Conservation (phyloP, 1,140 invertebrate species). For the Plutomurus gul region DNA sequence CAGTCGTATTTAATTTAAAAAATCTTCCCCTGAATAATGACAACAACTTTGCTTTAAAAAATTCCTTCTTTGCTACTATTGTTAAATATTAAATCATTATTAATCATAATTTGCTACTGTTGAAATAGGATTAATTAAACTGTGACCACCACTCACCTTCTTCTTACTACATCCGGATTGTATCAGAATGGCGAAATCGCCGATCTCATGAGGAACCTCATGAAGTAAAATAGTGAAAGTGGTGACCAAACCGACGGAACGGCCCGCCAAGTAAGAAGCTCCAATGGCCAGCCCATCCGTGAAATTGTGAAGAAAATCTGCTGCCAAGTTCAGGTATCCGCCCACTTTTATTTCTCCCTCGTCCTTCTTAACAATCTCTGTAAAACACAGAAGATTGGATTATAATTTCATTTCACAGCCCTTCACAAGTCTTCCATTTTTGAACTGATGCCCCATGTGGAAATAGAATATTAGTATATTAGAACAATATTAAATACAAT, state of each 20-base stretch:
- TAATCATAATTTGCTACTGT: neutral
- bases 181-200: slow-evolving; percentile 95
- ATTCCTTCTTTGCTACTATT: neutral
- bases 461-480: no score
- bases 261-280: slow-evolving; percentile 90
- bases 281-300: slow-evolving; percentile 96
- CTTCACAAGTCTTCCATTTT: no score
- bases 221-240: slow-evolving; percentile 93
- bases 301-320: slow-evolving; percentile 95
- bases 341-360: slow-evolving; percentile 67
- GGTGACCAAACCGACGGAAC: slow-evolving; percentile 79
- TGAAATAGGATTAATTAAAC: slow-evolving; percentile 9
- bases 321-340: slow-evolving; percentile 90
- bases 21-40: neutral
- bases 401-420: no score
- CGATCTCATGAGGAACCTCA: slow-evolving; percentile 97
- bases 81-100: neutral
- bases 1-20: no score
- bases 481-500: no score
- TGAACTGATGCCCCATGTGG: no score
- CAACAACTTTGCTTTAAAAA: neutral
- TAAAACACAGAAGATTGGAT: neutral
- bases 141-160: slow-evolving; percentile 74
- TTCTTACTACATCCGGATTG: slow-evolving; percentile 87
- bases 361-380: neutral